A percentile compares a stretch with the other conserved stretches of the same genome.
These are phyloP conservation scores for Fabriciana adippe DNA, from an alignment of 2,888 invertebrate genomes.

Conservation along the genomic window DNA sequence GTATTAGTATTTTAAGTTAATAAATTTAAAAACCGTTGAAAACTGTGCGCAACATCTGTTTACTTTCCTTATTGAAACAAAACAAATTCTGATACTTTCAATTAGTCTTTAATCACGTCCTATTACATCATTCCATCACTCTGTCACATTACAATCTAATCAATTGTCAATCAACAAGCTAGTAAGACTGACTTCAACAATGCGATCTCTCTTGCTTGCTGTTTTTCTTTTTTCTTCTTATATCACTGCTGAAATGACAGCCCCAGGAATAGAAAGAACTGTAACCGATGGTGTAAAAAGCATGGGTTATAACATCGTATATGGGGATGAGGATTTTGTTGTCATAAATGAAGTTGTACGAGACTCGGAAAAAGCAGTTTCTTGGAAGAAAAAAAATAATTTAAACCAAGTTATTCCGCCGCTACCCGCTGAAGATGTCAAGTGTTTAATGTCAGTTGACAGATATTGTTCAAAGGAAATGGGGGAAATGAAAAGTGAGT, in stretches of 20 bases:
- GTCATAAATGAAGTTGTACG: constrained; percentile 61
- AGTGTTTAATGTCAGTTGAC: constrained; percentile 73
- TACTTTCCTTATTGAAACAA: constrained; percentile 10
- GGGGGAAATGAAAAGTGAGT: constrained; percentile 69
- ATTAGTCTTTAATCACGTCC: constrained; percentile 56
- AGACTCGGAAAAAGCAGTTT: constrained; percentile 54
- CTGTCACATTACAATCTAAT: constrained; percentile 41
- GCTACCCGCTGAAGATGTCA: constrained; percentile 63
- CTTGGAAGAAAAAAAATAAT: constrained; percentile 50
- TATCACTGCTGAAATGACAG: constrained; percentile 46
- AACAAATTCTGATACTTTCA: constrained; percentile 50
- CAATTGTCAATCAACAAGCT: constrained; percentile 29
- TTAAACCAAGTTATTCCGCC: constrained; percentile 55
- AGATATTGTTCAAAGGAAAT: constrained; percentile 66
- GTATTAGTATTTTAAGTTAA: no score
- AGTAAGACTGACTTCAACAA: constrained; percentile 39
- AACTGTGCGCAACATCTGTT: constrained; percentile 1
- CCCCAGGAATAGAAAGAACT: constrained; percentile 53
- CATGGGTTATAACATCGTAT: constrained; percentile 57
- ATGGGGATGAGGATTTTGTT: constrained; percentile 65
- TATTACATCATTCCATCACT: constrained; percentile 53
- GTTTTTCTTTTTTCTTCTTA: constrained; percentile 18
- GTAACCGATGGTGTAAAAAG: constrained; percentile 58
- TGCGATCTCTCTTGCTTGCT: constrained; percentile 47
- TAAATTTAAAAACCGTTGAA: not conserved